These are phyloP conservation scores for Liodrosophila aerea DNA, from an alignment of 2,888 invertebrate genomes.

Conservation along the genomic window DNA sequence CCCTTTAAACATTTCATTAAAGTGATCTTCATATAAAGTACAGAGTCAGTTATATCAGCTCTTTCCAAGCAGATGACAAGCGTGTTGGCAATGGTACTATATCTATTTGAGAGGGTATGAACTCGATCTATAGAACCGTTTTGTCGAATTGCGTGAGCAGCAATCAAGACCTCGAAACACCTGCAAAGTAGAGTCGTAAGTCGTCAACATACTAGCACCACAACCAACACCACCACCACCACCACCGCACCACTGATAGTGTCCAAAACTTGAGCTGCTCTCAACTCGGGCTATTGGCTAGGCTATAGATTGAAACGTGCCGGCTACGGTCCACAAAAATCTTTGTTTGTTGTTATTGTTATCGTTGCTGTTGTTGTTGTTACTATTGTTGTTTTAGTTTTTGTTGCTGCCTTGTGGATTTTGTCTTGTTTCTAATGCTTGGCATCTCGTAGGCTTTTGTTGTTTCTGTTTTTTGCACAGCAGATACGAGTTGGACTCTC, in stretches of 20 bases:
- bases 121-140: conserved; percentile 37
- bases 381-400: not conserved
- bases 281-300: conserved; percentile 22
- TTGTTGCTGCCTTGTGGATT: conserved; percentile 45
- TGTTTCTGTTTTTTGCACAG: conserved; percentile 40
- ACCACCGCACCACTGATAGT: conserved; percentile 29
- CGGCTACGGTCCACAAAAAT: conserved; percentile 46
- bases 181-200: conserved; percentile 20
- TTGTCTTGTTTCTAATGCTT: conserved; percentile 51
- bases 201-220: conserved; percentile 1
- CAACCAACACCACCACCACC: too few species aligned
- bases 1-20: too few species aligned
- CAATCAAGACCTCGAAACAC: conserved; percentile 55
- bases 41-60: too few species aligned
- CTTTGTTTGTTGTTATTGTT: not conserved
- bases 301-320: conserved; percentile 37
- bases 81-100: conserved; percentile 1
- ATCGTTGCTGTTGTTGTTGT: conserved; percentile 2
- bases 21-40: too few species aligned
- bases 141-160: conserved; percentile 40
- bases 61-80: conserved; percentile 5
- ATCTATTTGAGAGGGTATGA: conserved; percentile 18
- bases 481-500: conserved; percentile 41
- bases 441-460: conserved; percentile 21
- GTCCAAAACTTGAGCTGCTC: conserved; percentile 27